Evolutionary conservation across 53 echinoderm and acorn worm genomes (phyloP).

Genomic region (Stichopus horrens): DNA sequence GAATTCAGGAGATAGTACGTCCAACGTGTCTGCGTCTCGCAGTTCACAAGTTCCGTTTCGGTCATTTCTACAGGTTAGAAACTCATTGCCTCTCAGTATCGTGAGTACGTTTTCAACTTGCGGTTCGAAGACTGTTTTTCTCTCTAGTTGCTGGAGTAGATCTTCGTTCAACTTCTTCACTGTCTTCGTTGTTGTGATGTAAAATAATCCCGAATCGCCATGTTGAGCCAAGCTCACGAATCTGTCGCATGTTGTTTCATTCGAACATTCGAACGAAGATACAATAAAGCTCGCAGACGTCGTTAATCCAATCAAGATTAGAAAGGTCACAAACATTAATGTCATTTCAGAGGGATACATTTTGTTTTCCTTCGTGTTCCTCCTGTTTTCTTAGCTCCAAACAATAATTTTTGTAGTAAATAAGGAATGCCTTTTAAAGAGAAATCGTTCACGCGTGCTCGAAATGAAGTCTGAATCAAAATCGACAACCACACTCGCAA

Average conservation of each 20-base stretch:
- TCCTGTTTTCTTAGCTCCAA: too few species aligned
- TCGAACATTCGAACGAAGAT: neutral
- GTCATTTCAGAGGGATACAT: too few species aligned
- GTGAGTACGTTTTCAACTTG: neutral
- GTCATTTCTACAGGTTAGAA: slow-evolving; percentile 15
- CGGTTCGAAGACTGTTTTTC: neutral
- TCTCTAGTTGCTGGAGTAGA: neutral
- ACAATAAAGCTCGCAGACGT: too few species aligned
- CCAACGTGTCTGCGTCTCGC: neutral
- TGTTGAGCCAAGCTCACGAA: neutral
- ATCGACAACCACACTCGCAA: too few species aligned
- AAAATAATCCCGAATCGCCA: neutral
- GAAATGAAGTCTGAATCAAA: too few species aligned
- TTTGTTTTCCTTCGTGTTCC: too few species aligned
- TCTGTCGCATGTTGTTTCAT: neutral
- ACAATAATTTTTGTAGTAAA: too few species aligned
- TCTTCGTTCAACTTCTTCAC: slow-evolving; percentile 3
- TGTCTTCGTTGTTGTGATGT: neutral
- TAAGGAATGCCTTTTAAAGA: too few species aligned
- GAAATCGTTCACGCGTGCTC: too few species aligned
- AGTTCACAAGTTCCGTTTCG: slow-evolving; percentile 3
- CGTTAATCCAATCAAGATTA: too few species aligned
- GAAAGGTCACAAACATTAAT: too few species aligned
- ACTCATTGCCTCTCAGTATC: neutral
- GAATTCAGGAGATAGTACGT: neutral